Evolutionary conservation across 2,113 vertebrate genomes (phyloP).

Genomic region (Thermophis baileyi): DNA sequence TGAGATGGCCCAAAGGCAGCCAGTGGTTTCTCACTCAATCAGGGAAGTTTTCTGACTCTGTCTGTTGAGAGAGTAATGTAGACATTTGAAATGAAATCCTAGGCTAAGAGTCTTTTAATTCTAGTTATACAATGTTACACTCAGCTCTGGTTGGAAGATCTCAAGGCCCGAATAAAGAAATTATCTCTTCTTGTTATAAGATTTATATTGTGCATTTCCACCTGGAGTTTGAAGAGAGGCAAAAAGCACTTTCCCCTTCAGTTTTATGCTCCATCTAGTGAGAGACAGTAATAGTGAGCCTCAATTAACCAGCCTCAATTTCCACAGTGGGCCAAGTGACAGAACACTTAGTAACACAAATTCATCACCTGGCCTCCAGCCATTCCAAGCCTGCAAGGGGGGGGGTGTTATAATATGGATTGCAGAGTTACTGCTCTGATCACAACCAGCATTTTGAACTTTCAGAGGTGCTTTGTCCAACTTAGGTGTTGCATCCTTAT

Average conservation of each 20-base stretch:
- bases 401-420: background rate
- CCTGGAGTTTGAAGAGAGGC: background rate
- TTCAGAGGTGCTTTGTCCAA: background rate
- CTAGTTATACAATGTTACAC: background rate
- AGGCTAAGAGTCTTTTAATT: background rate
- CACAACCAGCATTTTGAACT: background rate
- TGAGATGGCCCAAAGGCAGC: background rate
- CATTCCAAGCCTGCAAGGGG: background rate
- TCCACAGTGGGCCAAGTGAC: background rate
- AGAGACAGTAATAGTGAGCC: background rate
- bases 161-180: background rate
- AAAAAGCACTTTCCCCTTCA: background rate
- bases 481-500: background rate
- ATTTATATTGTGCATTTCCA: background rate
- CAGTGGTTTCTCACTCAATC: background rate
- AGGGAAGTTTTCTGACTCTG: background rate
- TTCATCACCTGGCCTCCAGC: background rate
- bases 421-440: background rate
- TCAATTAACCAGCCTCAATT: background rate
- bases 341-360: background rate
- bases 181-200: background rate
- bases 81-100: background rate
- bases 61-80: background rate
- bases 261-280: background rate
- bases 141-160: background rate